A percentile compares a stretch with the other conserved stretches of the same genome.
Conservation (phyloP, 2,113 vertebrate genomes). For the Rutilus rutilus region DNA sequence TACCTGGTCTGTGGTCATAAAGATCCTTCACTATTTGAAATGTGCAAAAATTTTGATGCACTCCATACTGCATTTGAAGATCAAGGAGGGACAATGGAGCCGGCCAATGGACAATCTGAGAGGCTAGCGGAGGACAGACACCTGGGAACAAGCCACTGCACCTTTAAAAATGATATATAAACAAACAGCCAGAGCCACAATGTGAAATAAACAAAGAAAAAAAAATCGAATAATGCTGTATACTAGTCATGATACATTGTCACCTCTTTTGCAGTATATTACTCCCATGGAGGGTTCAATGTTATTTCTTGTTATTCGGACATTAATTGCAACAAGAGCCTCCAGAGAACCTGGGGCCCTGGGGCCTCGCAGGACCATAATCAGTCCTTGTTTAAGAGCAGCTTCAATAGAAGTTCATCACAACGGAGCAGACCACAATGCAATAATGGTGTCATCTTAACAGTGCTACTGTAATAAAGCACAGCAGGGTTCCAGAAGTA, state of each 20-base stretch:
- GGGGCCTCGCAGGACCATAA: background rate
- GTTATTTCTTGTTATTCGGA: constrained; percentile 19
- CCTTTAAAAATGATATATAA: background rate
- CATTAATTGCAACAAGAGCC: background rate
- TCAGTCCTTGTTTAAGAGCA: background rate
- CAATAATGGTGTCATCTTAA: background rate
- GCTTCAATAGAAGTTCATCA: constrained; percentile 4
- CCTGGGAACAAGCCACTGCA: background rate
- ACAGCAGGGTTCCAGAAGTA: background rate
- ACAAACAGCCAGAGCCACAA: background rate
- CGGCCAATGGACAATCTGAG: background rate
- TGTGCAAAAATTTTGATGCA: constrained; percentile 16
- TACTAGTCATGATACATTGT: background rate
- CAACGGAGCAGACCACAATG: background rate
- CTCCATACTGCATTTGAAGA: background rate
- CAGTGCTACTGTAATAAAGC: background rate
- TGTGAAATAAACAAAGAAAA: background rate
- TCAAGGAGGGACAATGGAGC: background rate
- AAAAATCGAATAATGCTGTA: background rate
- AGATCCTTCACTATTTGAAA: background rate
- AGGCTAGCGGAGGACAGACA: background rate
- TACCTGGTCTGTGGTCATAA: background rate
- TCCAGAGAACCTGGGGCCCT: constrained; percentile 2
- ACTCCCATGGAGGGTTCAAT: background rate
- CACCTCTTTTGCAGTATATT: background rate